Base-by-base conservation (phyloP, 1,140 invertebrate species). In the Drosophila hydei region DNA sequence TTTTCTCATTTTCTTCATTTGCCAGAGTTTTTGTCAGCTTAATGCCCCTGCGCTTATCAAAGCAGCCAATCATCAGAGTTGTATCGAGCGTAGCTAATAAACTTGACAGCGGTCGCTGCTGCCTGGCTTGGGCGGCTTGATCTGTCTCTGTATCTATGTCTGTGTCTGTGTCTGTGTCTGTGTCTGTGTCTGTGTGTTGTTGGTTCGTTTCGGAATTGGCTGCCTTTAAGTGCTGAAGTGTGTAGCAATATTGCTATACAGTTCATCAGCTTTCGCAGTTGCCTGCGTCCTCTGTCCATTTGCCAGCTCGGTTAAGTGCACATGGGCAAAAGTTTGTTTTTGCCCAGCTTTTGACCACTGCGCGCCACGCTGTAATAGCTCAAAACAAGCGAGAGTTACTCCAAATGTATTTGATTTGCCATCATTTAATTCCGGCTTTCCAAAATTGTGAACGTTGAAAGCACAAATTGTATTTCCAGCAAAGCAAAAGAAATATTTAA, bases 1-100 rank as follows among this genome's bases (percentile, higher is more conserved):
- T 67, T 75, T 71, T 79, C 76, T 56, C 51, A 83, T 72, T 79
- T 45, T 45, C 43, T 71, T 87, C 58, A 64, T 74, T 81, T 63
- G 73, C 73, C 77, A 67, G 65, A 78, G 60, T 89, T 88, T 87
- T 88, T 88, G 83, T 88, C 83, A 88, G 75, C 83, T 88, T 87
- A 87, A 87, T 87, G 74, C 81, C 65, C 59, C 48, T 51, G 64
- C 77, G 81, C 81, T 87, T 88, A 88, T 88, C 83, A 78, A 62
- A 51, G 63, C 83, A 88, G 83, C 83, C 78, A 88, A 88, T 88
- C 83, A 88, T 88, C 78, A 81, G 70, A 73, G 63, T 68, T 88
- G 83, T 88, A 83, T 81, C 83, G 48, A 70, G 73, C 72, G 61
- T 58, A 62, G 83, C 83, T 88, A 87, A 87, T 87, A 88, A 88